Conservation (phyloP, 2,888 invertebrate genomes). For the Phengaris arion region DNA sequence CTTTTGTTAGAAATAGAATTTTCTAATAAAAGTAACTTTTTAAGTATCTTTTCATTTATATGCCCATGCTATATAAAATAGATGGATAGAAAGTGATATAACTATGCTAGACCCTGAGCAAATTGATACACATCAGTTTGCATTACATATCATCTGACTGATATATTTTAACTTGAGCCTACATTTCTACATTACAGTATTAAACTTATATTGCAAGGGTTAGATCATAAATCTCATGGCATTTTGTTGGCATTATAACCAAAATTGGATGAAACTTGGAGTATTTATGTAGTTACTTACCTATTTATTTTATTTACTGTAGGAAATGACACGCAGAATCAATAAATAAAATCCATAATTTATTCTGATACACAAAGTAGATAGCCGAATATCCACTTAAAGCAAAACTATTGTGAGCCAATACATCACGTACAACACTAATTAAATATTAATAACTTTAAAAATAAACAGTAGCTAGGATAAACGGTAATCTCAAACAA, state of each 20-base stretch:
- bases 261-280: not conserved
- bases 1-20: too few relatives aligned
- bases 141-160: too few relatives aligned
- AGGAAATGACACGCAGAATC: not conserved
- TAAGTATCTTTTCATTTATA: too few relatives aligned
- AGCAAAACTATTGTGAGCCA: not conserved
- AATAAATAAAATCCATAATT: constrained; percentile 17
- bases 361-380: not conserved
- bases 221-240: too few relatives aligned
- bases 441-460: not conserved
- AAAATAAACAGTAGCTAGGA: constrained; percentile 12
- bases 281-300: not conserved
- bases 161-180: too few relatives aligned
- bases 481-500: constrained; percentile 18
- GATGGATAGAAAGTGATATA: too few relatives aligned
- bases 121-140: too few relatives aligned
- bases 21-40: too few relatives aligned
- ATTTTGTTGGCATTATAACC: not conserved
- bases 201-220: too few relatives aligned
- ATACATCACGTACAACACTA: not conserved
- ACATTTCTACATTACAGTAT: too few relatives aligned
- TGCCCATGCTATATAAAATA: too few relatives aligned
- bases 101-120: too few relatives aligned
- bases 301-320: not conserved
- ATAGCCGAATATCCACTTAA: not conserved